These are phyloP conservation scores for Seira musarum DNA, from an alignment of 2,888 invertebrate species.

Conservation along the genomic window DNA sequence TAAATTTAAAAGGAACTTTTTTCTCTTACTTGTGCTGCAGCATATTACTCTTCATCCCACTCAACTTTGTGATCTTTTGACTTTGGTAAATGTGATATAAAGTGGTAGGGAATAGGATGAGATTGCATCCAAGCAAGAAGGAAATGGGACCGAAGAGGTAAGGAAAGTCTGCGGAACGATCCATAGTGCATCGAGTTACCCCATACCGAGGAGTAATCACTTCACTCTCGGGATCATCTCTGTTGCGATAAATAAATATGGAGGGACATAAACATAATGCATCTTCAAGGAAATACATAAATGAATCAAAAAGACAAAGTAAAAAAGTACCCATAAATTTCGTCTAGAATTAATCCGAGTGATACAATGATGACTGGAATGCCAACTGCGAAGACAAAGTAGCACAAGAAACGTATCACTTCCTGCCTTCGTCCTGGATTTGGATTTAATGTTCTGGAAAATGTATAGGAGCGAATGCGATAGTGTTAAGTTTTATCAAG, in stretches of 20 bases:
- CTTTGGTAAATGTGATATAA: slow-evolving; percentile 54
- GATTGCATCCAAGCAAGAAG: slow-evolving; percentile 53
- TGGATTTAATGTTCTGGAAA: slow-evolving; percentile 56
- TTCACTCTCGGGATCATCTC: slow-evolving; percentile 58
- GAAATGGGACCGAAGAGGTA: slow-evolving; percentile 63
- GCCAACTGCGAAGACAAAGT: slow-evolving; percentile 47
- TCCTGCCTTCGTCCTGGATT: slow-evolving; percentile 40
- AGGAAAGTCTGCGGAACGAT: slow-evolving; percentile 51
- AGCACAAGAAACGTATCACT: slow-evolving; percentile 42
- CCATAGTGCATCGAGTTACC: slow-evolving; percentile 51
- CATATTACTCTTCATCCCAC: slow-evolving; percentile 43
- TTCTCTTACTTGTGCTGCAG: slow-evolving; percentile 45
- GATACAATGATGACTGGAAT: slow-evolving; percentile 47
- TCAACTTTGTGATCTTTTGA: slow-evolving; percentile 50
- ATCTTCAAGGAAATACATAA: neutral
- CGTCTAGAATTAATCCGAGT: slow-evolving; percentile 41
- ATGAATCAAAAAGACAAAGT: neutral
- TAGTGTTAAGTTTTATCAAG: too few species aligned
- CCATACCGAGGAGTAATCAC: slow-evolving; percentile 64
- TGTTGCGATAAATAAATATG: neutral
- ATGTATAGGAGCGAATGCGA: too few species aligned
- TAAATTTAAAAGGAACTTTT: neutral
- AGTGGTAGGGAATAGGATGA: slow-evolving; percentile 53
- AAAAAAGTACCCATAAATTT: slow-evolving; percentile 50
- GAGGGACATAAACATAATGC: neutral